phyloP scores from a whole-genome alignment of 2,797 vertebrate genomes.

The Cyprinodon diabolis region DNA sequence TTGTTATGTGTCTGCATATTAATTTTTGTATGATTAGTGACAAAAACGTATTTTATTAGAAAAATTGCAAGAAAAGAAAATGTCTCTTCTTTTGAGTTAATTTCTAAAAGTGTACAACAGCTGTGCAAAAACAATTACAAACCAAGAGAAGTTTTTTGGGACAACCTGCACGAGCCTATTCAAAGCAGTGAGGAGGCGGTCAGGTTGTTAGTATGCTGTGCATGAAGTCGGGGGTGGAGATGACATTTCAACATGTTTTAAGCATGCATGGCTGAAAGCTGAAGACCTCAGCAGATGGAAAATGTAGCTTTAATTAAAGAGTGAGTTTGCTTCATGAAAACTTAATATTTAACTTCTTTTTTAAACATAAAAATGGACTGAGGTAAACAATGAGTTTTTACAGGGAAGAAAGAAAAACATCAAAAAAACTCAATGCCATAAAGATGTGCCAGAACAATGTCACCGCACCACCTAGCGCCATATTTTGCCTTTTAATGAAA shows the following conservation, averaged over 20 bases:
- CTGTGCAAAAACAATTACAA: background rate
- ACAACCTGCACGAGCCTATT: background rate
- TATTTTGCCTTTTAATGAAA: background rate
- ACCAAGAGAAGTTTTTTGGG: background rate
- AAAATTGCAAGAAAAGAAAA: background rate
- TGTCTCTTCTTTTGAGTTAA: background rate
- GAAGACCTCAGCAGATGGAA: constrained; percentile 48
- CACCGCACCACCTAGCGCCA: constrained; percentile 35
- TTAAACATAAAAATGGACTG: background rate
- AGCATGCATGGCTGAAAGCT: constrained; percentile 25
- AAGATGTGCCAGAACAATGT: constrained; percentile 17
- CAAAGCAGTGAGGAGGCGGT: constrained; percentile 17
- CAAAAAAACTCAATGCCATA: background rate
- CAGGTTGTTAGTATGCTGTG: constrained; percentile 15
- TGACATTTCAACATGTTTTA: constrained; percentile 46
- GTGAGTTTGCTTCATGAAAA: constrained; percentile 13
- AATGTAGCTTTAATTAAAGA: constrained; percentile 19
- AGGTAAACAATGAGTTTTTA: background rate
- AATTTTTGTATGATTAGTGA: too few relatives aligned
- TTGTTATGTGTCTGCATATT: too few relatives aligned
- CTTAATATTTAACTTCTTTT: background rate
- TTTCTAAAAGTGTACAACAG: background rate
- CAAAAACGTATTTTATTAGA: too few relatives aligned
- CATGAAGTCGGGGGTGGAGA: constrained; percentile 1
- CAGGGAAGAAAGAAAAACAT: background rate